Conservation (phyloP, 2,888 invertebrate genomes). For the Volucella inflata region DNA sequence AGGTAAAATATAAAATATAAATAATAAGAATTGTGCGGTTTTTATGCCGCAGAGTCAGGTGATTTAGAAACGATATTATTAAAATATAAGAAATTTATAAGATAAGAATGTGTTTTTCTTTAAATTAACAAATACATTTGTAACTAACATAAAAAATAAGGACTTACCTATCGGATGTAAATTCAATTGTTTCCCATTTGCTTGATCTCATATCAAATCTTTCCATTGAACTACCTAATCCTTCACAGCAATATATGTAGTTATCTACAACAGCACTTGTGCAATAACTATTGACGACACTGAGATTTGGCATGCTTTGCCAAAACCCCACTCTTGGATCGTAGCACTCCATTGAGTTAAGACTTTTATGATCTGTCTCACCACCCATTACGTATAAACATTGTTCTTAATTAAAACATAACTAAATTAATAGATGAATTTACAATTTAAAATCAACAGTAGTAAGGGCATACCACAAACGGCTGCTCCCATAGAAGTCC, state of each 20-base stretch:
- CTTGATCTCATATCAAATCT: slow-evolving; percentile 78
- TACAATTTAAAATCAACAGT: background rate
- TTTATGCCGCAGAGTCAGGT: too few species aligned
- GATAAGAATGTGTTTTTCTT: background rate
- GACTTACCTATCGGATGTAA: slow-evolving; percentile 77
- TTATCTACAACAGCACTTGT: slow-evolving; percentile 78
- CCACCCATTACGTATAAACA: slow-evolving; percentile 80
- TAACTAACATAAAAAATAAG: background rate
- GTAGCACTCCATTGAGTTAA: slow-evolving; percentile 78
- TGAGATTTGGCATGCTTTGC: slow-evolving; percentile 77
- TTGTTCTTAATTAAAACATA: slow-evolving; percentile 70
- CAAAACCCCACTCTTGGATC: slow-evolving; percentile 78
- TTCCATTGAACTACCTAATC: slow-evolving; percentile 79
- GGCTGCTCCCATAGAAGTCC: slow-evolving; percentile 80
- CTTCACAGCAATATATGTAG: slow-evolving; percentile 79
- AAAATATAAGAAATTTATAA: too few species aligned
- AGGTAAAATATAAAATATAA: background rate
- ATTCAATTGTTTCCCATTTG: slow-evolving; percentile 79
- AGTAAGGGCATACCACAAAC: slow-evolving; percentile 73
- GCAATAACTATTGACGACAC: slow-evolving; percentile 79
- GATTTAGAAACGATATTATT: too few species aligned
- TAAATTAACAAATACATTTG: background rate
- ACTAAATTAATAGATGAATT: background rate
- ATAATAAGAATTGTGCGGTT: too few species aligned
- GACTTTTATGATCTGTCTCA: slow-evolving; percentile 78